A percentile compares a stretch with the other conserved stretches of the same genome.
Conservation (phyloP, 2,888 invertebrate species). For the Dicycla oo region DNA sequence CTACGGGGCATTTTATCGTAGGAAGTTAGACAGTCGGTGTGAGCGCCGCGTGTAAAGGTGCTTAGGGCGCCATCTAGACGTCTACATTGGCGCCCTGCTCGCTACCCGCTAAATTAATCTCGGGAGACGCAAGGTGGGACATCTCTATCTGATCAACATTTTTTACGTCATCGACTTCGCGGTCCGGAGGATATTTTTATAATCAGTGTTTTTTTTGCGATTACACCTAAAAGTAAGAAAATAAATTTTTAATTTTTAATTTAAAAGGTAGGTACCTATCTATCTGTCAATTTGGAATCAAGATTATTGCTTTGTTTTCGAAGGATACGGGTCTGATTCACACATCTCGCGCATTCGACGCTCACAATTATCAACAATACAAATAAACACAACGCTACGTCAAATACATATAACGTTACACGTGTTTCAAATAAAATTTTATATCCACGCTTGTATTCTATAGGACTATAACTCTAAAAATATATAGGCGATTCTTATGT, state of each 20-base stretch:
- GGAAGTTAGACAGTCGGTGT: slow-evolving; percentile 77
- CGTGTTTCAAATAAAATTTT: slow-evolving; percentile 88
- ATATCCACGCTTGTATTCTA: slow-evolving; percentile 84
- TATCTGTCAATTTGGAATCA: not conserved
- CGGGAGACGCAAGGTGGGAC: slow-evolving; percentile 70
- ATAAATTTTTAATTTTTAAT: too few species aligned
- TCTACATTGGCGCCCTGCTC: slow-evolving; percentile 85
- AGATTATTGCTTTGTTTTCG: not conserved
- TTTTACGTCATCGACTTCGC: slow-evolving; percentile 31
- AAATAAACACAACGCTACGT: slow-evolving; percentile 66
- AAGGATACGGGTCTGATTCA: not conserved
- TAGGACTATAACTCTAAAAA: slow-evolving; percentile 84
- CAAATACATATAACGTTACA: slow-evolving; percentile 79
- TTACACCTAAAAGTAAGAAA: not conserved
- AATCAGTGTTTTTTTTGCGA: not conserved
- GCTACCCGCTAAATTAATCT: slow-evolving; percentile 84
- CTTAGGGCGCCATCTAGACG: slow-evolving; percentile 88
- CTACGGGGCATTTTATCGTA: slow-evolving; percentile 73
- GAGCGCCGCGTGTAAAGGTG: slow-evolving; percentile 79
- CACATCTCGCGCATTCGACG: slow-evolving; percentile 46
- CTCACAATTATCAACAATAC: slow-evolving; percentile 69
- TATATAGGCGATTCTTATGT: slow-evolving; percentile 83
- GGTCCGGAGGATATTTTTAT: not conserved
- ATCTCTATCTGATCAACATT: slow-evolving; percentile 62
- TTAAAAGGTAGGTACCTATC: too few species aligned